Evolutionary conservation across 2,797 vertebrate genomes (phyloP).

Genomic region (Thunnus albacares): DNA sequence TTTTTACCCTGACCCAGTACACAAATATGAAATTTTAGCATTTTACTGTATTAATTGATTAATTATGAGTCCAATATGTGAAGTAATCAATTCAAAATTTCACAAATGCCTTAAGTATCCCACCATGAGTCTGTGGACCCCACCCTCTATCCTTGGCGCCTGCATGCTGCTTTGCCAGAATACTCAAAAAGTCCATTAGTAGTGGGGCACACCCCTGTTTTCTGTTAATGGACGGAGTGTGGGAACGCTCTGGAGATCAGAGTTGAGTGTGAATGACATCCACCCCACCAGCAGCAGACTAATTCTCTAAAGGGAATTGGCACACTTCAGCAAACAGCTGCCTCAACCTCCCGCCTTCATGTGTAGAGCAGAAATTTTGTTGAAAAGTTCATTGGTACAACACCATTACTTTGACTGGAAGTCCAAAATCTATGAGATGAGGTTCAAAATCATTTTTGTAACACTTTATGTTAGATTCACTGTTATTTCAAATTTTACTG

Average conservation of each 20-base stretch:
- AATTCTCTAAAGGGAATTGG: slow-evolving; percentile 1
- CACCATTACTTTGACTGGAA: neutral
- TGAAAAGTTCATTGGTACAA: neutral
- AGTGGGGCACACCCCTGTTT: too few species aligned
- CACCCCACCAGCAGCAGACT: neutral
- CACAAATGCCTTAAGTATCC: too few species aligned
- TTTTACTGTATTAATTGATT: too few species aligned
- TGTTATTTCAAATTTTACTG: neutral
- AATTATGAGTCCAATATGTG: too few species aligned
- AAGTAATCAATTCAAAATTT: too few species aligned
- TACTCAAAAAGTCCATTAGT: too few species aligned
- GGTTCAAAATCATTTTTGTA: too few species aligned
- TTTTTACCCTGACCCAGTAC: too few species aligned
- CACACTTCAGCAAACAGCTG: slow-evolving; percentile 13
- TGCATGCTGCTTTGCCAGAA: slow-evolving; percentile 61
- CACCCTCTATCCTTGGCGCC: too few species aligned
- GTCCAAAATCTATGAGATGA: neutral
- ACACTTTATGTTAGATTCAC: too few species aligned
- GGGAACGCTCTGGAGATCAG: slow-evolving; percentile 84
- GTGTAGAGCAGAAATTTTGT: neutral
- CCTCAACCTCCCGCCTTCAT: neutral
- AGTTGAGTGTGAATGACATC: slow-evolving; percentile 25
- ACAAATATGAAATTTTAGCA: too few species aligned
- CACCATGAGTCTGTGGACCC: too few species aligned
- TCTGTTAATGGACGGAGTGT: slow-evolving; percentile 65